Percentiles rank a stretch among this genome's conserved stretches.
Evolutionary conservation across 1,140 invertebrate species (phyloP).

Genomic region (Papilio helenus): DNA sequence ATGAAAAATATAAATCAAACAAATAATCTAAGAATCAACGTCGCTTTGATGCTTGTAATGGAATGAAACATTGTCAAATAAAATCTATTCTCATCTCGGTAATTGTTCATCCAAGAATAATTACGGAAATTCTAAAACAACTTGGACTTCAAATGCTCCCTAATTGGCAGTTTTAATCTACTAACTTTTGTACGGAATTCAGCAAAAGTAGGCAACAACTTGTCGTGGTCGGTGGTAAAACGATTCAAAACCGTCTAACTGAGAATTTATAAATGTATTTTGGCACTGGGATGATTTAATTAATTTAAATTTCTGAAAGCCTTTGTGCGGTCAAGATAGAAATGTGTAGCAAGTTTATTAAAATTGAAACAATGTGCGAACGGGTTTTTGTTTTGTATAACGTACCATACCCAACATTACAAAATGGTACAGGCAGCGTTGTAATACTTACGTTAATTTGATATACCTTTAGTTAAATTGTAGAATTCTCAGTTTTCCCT

Average conservation of each 20-base stretch:
- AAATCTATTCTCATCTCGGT: slow-evolving; percentile 58
- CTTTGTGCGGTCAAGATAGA: slow-evolving; percentile 48
- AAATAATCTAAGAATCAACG: background rate
- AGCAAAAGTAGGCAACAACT: slow-evolving; percentile 77
- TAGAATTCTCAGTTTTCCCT: too few relatives aligned
- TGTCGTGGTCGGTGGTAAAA: slow-evolving; percentile 75
- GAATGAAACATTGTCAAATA: slow-evolving; percentile 62
- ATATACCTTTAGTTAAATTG: too few relatives aligned
- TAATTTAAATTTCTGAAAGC: slow-evolving; percentile 50
- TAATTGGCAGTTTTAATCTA: slow-evolving; percentile 82
- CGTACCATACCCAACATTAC: background rate
- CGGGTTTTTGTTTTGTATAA: slow-evolving; percentile 42
- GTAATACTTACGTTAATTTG: background rate
- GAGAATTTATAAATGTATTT: slow-evolving; percentile 78
- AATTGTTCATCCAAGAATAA: slow-evolving; percentile 79
- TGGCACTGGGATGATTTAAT: slow-evolving; percentile 60
- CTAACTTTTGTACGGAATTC: slow-evolving; percentile 79
- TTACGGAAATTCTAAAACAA: slow-evolving; percentile 80
- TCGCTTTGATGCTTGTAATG: slow-evolving; percentile 28
- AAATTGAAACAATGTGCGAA: slow-evolving; percentile 28
- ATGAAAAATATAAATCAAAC: background rate
- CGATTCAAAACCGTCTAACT: slow-evolving; percentile 75
- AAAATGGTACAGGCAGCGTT: background rate
- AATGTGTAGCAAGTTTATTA: slow-evolving; percentile 38
- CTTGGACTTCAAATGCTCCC: slow-evolving; percentile 79